A percentile compares a stretch with the other conserved stretches of the same genome.
These are phyloP conservation scores for Microcebus griseorufus DNA, from an alignment of 2,113 vertebrate genomes.

Conservation along the genomic window DNA sequence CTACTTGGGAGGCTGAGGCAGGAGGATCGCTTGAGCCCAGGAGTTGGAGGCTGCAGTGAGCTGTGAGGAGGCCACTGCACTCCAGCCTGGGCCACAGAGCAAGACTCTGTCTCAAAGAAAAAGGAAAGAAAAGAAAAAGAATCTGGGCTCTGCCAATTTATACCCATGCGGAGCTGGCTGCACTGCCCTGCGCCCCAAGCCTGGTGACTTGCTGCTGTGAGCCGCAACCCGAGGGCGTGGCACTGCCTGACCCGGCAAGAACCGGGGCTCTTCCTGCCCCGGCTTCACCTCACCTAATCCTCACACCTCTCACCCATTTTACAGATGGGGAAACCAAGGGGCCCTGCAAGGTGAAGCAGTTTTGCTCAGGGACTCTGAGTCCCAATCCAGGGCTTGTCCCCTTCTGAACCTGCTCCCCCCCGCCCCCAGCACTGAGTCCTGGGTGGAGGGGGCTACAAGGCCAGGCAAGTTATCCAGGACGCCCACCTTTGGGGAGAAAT, in stretches of 20 bases:
- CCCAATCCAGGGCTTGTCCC: not conserved
- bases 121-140: no score
- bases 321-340: not conserved
- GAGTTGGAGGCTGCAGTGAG: no score
- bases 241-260: fast-evolving
- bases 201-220: not conserved
- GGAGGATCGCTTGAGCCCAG: no score
- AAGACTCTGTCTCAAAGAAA: no score
- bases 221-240: not conserved
- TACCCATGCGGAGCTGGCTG: not conserved
- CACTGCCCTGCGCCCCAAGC: not conserved
- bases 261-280: not conserved
- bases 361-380: not conserved
- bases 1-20: no score
- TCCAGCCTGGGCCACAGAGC: no score
- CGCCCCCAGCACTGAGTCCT: not conserved
- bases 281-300: not conserved
- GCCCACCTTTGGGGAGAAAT: not conserved
- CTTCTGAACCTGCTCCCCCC: not conserved
- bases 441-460: not conserved
- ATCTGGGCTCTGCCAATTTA: not conserved
- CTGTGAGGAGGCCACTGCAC: no score
- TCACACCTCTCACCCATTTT: not conserved
- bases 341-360: no score
- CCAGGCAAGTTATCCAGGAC: no score